Evolutionary conservation across 2,888 invertebrate species (phyloP).

Genomic region (Morpho achilles): DNA sequence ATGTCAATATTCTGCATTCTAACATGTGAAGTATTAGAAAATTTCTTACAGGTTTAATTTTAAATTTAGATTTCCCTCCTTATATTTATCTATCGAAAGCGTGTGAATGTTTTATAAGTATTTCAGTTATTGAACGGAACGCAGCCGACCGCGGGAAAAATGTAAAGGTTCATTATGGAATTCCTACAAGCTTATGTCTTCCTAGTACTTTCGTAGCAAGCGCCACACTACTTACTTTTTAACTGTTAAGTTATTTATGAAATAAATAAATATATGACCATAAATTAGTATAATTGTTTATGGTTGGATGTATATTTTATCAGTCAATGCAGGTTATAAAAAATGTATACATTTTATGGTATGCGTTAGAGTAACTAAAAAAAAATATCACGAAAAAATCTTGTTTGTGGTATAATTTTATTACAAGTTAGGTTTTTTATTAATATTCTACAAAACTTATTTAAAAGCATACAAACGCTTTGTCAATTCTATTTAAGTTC

Average conservation of each 20-base stretch:
- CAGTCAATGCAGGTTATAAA: too few species aligned
- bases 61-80: background rate
- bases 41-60: background rate
- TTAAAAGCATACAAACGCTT: too few species aligned
- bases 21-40: too few species aligned
- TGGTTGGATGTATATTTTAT: too few species aligned
- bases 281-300: background rate
- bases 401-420: too few species aligned
- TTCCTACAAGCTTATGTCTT: background rate
- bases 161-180: constrained; percentile 12
- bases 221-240: too few species aligned
- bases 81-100: constrained; percentile 18
- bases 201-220: constrained; percentile 1
- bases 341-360: too few species aligned
- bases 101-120: constrained; percentile 20
- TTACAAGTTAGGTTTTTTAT: too few species aligned
- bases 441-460: too few species aligned
- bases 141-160: constrained; percentile 18
- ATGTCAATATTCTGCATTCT: too few species aligned
- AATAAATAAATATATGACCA: background rate
- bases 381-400: too few species aligned
- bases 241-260: background rate
- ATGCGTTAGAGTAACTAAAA: too few species aligned
- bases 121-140: constrained; percentile 23
- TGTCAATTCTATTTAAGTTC: background rate